These are phyloP conservation scores for Urocyon cinereoargenteus DNA, from an alignment of 2,797 vertebrate species.

Conservation along the genomic window DNA sequence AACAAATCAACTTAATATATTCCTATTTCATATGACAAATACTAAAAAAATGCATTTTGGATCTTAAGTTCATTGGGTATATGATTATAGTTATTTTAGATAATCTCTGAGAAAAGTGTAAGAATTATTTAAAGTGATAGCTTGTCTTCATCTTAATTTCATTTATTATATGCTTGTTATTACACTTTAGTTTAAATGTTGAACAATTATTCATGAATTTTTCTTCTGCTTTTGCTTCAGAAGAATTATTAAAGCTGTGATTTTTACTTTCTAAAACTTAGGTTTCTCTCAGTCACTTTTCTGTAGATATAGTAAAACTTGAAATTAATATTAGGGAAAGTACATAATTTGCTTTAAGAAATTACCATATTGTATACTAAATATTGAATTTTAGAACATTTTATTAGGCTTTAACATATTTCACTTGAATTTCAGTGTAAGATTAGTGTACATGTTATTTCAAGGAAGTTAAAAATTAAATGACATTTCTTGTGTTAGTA, in stretches of 20 bases:
- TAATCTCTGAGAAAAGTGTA: not conserved
- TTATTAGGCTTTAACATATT: conserved; percentile 23
- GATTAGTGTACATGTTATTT: not conserved
- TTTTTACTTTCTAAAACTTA: not conserved
- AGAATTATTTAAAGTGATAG: not conserved
- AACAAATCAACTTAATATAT: not conserved
- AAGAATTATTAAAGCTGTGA: not conserved
- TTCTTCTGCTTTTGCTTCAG: not conserved
- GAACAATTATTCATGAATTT: not conserved
- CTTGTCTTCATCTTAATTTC: not conserved
- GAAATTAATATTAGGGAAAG: conserved; percentile 28
- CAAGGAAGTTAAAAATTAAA: not conserved
- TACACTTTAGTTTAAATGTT: conserved; percentile 26
- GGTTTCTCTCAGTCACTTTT: not conserved
- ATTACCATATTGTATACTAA: not conserved
- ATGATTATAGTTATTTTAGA: not conserved
- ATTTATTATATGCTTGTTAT: not conserved
- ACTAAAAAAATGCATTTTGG: not conserved
- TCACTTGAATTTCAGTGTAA: not conserved
- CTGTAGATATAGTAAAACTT: not conserved
- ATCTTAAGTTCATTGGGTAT: not conserved
- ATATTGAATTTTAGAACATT: not conserved
- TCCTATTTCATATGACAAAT: not conserved
- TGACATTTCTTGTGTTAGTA: not conserved
- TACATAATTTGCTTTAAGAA: conserved; percentile 27